A percentile compares a stretch with the other conserved stretches of the same genome.
Conservation (phyloP, 53 echinoderm and acorn worm genomes). For the Holothuria scabra region DNA sequence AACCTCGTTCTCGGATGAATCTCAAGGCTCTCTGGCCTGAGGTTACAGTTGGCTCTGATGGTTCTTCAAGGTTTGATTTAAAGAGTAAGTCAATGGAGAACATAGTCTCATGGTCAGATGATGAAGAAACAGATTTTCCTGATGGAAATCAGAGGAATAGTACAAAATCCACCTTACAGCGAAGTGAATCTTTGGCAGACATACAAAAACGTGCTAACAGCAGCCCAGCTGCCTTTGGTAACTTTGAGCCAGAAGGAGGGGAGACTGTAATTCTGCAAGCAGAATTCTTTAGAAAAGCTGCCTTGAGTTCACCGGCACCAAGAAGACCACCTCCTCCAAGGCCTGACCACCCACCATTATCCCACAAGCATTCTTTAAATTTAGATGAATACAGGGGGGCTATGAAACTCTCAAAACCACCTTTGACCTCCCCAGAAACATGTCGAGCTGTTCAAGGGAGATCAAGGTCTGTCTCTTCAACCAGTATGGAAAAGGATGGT, state of each 20-base stretch:
- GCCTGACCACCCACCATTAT: conserved; percentile 63
- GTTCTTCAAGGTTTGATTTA: neutral
- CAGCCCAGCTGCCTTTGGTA: neutral
- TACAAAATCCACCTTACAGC: neutral
- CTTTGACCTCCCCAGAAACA: neutral
- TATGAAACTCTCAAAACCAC: conserved; percentile 4
- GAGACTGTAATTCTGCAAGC: conserved; percentile 9
- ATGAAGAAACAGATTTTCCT: neutral
- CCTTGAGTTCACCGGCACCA: conserved; percentile 41
- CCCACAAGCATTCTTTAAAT: conserved; percentile 26
- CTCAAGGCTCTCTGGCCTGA: conserved; percentile 40
- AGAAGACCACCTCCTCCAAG: conserved; percentile 75
- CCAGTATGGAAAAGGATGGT: no score
- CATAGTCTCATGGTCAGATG: neutral
- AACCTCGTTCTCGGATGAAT: conserved; percentile 15
- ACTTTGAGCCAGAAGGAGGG: neutral
- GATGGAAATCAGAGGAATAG: neutral
- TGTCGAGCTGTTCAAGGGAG: no score
- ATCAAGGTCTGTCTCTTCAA: conserved; percentile 11
- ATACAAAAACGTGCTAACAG: neutral
- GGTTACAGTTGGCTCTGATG: neutral
- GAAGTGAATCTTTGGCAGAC: conserved; percentile 20
- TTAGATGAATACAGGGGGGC: conserved; percentile 3
- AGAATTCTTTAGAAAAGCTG: conserved; percentile 39
- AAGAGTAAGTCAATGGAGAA: conserved; percentile 24